Evolutionary conservation across 2,888 invertebrate species (phyloP), one percentile per base, ranked within the genome.

Genomic region (Synergus japonicus): DNA sequence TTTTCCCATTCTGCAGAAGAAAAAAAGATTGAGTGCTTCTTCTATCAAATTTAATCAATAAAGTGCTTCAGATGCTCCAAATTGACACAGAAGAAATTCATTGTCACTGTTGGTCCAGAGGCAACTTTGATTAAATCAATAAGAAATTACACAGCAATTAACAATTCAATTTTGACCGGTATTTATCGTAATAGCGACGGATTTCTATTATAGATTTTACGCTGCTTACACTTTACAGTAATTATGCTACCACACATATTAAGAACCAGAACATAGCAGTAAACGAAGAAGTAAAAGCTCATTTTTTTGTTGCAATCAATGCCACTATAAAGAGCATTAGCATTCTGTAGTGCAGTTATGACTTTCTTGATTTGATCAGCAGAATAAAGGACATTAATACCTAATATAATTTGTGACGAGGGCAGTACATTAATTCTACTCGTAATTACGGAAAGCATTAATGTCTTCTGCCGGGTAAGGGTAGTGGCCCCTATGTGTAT

Each of bases 381-480:
- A 67, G 18, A 44, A 44, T 46, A 44, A 44, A 67, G 22, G 13
- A 46, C 67, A 22, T 67, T 67, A 46, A 67, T 67, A 67, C 22
- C 67, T 18, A 18, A 12, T 44, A 67, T 67, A 67, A 67, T 67
- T 67, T 67, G 18, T 67, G 44, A 44, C 18, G 67, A 18, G 22
- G 44, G 43, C 10, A 67, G 46, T 67, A 44, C 67, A 67, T 67
- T 67, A 67, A 44, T 67, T 67, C 18, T 22, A 18, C 22, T 67
- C 67, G 67, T 67, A 22, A 67, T 46, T 67, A 67, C 46, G 22
- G 44, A 67, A 67, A 13, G 43, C 67, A 67, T 67, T 67, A 67
- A 67, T 67, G 67, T 13, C 46, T 22, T 46, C 46, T 22, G 22
- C 13, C 18, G 22, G 22, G 43, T 44, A 67, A 67, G 67, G 67